These are phyloP conservation scores for Onychomys arenicola DNA, from an alignment of 2,797 vertebrate genomes.

Conservation along the genomic window DNA sequence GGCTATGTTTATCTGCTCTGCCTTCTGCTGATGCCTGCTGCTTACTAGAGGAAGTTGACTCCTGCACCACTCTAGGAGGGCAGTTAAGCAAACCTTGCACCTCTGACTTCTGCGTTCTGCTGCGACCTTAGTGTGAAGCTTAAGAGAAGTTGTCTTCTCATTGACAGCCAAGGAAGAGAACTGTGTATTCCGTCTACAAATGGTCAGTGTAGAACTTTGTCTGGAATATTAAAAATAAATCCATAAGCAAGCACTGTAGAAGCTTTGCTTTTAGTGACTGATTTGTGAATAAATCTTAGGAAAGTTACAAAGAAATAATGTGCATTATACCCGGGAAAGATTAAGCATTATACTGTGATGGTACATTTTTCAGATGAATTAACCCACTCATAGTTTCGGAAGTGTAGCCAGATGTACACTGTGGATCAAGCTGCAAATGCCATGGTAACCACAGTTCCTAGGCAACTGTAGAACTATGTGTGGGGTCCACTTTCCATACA, in stretches of 20 bases:
- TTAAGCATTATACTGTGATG: conserved; percentile 14
- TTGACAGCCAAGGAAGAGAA: conserved; percentile 9
- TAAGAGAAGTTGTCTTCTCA: neutral
- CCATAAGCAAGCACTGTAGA: neutral
- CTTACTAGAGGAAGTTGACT: neutral
- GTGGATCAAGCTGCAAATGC: conserved; percentile 68
- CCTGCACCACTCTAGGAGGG: neutral
- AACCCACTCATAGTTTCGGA: conserved; percentile 77
- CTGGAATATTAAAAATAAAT: conserved; percentile 4
- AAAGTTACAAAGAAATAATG: conserved; percentile 19
- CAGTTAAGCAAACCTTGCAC: neutral
- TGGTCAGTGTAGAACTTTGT: neutral
- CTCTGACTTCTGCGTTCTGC: neutral
- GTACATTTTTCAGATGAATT: conserved; percentile 67
- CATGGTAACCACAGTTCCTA: conserved; percentile 79
- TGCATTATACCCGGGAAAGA: neutral
- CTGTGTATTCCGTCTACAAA: neutral
- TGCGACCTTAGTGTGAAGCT: neutral
- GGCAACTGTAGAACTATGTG: conserved; percentile 70
- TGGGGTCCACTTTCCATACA: conserved; percentile 65
- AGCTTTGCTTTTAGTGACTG: neutral
- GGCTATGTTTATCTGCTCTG: neutral
- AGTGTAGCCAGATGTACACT: conserved; percentile 71
- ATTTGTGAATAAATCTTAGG: conserved; percentile 11
- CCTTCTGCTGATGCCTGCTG: neutral